Evolutionary conservation across 2,888 invertebrate species (phyloP), one percentile per base, ranked within the genome.

Genomic region (Ophonus ardosiacus): DNA sequence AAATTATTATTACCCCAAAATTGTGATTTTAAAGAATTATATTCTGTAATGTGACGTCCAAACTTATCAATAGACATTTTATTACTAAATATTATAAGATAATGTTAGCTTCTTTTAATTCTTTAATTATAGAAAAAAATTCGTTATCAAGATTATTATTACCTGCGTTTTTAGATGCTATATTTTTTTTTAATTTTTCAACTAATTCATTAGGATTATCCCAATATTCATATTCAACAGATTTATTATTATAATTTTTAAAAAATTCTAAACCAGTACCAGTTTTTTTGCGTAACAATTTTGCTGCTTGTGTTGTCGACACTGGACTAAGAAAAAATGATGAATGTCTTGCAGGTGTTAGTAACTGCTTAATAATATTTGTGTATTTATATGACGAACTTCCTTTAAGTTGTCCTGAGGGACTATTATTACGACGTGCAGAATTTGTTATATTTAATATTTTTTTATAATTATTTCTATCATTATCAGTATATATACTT

Each of bases 181-280:
- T 68, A 43, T 85, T 63, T 7, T 83, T 24, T 8, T 76, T 40
- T 31, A 86, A 51, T 59, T 85, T 68, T 38, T 86, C 31, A 21
- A 65, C 31, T 65, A 65, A n/a, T 59, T 86, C 85, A 38, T 85
- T 86, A 8, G 76, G 24, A 59, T 86, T 74, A 76, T 86, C 57
- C 85, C 81, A 86, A 51, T 85, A 84, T 8, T 81, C 59, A 38
- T 84, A 86, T 31, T 71, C 79, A 2, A 38, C 8, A 10, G n/a
- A 1, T 17, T 40, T 51, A 40, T 74, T 24, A 10, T 65, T 21
- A 65, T 10, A 24, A 4, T 65, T 24, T 8, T 65, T 10, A 65
- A 24, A 17, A 7, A 59, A 59, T 59, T 65, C 57, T 57, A 24
- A 1, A 65, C 65, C 65, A 65, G 7, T 24, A 17, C 59, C 59